Evolutionary conservation across 2,113 vertebrate species (phyloP), one percentile per base, ranked within the genome.

Genomic region (Chaetodon auriga): DNA sequence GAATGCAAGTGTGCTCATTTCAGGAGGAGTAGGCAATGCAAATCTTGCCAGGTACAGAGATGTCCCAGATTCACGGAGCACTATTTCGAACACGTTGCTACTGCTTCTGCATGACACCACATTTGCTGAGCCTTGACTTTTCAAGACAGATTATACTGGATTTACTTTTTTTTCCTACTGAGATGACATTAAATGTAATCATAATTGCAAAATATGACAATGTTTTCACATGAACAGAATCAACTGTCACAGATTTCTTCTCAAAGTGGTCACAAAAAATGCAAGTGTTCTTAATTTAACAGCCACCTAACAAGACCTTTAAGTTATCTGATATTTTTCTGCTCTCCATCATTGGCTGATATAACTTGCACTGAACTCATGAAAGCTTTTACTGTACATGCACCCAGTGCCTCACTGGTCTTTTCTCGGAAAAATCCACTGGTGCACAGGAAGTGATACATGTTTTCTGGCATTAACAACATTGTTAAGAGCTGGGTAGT

Each of bases 11-110:
- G 55, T 80, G 53, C 75, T 84, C 74, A 38, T 90, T 90, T 86
- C 83, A 89, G 70, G 69, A 81, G 57, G 80, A 25, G 74, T 83
- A 69, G 51, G 66, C 10, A 16, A 80, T 87, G 81, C 75, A 88
- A 90, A 88, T 87, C 60, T 77, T 84, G 84, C 78, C 82, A 91
- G 87, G 85, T 91, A 88, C 72, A 63, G 85, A 85, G 82, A 84
- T 91, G 93, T 63, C 91, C 92, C 80, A 93, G 90, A 92, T 93
- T 94, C 75, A 54, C 38, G 7, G 21, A 70, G 70, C 53, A 49
- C 58, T 43, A 61, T 69, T 86, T 89, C 61, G 41, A 82, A 75
- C 58, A 68, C n/a, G 12, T 2, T 30, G 16, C 35, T 69, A 63
- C 72, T 77, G 84, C 75, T 70, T 74, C 80, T 25, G 80, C 76